A percentile compares a stretch with the other conserved stretches of the same genome.
Conservation (phyloP, 2,888 invertebrate species). For the Ceraclea dissimilis region DNA sequence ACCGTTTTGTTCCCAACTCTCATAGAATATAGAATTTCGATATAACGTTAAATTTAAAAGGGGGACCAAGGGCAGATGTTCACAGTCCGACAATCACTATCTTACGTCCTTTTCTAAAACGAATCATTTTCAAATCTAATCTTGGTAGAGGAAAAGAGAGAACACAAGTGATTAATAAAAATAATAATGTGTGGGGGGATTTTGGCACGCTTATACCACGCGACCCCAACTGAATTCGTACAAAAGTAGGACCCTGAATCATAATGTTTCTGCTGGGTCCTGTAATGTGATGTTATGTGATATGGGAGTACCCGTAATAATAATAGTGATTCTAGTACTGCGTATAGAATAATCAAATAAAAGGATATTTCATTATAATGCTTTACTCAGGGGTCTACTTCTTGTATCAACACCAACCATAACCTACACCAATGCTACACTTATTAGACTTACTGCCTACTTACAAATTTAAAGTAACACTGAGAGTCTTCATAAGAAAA, state of each 20-base stretch:
- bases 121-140: not conserved
- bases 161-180: not conserved
- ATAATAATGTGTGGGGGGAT: slow-evolving; percentile 1
- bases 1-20: no score
- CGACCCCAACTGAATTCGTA: not conserved
- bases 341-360: not conserved
- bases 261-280: not conserved
- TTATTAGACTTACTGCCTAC: no score
- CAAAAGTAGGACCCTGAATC: not conserved
- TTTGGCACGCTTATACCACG: slow-evolving; percentile 4
- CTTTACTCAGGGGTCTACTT: not conserved
- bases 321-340: not conserved
- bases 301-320: not conserved
- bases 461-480: no score
- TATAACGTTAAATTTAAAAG: not conserved
- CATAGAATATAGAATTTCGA: not conserved
- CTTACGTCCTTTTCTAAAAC: not conserved
- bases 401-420: not conserved
- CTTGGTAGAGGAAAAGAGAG: not conserved
- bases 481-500: no score
- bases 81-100: slow-evolving; percentile 1
- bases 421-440: no score
- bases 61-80: slow-evolving; percentile 1
- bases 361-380: not conserved
- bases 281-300: slow-evolving; percentile 1